Evolutionary conservation across 2,797 vertebrate genomes (phyloP).

Genomic region (Squalus acanthias): DNA sequence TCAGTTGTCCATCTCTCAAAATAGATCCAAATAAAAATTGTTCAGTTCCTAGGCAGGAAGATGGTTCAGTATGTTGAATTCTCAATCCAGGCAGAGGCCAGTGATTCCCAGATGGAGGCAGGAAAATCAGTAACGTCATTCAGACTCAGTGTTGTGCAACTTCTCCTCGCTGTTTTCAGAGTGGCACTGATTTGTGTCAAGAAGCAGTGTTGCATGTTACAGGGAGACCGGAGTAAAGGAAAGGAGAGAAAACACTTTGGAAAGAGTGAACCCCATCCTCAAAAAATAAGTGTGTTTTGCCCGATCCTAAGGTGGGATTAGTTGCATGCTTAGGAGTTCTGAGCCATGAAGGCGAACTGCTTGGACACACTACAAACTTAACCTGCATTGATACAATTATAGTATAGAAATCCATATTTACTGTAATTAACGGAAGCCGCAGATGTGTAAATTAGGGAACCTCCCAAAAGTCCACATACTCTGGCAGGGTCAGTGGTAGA

Average conservation of each 20-base stretch:
- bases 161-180: neutral
- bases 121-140: neutral
- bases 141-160: neutral
- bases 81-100: neutral
- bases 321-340: neutral
- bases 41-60: neutral
- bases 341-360: neutral
- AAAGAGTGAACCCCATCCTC: neutral
- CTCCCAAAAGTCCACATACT: neutral
- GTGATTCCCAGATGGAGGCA: neutral
- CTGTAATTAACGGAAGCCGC: neutral
- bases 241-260: neutral
- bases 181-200: neutral
- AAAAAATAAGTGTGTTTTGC: neutral
- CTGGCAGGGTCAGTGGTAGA: neutral
- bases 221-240: no score
- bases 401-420: neutral
- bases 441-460: neutral
- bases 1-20: neutral
- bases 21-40: neutral
- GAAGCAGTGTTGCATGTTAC: neutral
- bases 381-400: neutral
- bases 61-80: neutral
- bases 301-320: neutral
- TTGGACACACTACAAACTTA: neutral